Percentiles rank a stretch among this genome's conserved stretches.
Evolutionary conservation across 92 coral and sea anemone species (phyloP).

Genomic region (Palythoa heliodiscus): DNA sequence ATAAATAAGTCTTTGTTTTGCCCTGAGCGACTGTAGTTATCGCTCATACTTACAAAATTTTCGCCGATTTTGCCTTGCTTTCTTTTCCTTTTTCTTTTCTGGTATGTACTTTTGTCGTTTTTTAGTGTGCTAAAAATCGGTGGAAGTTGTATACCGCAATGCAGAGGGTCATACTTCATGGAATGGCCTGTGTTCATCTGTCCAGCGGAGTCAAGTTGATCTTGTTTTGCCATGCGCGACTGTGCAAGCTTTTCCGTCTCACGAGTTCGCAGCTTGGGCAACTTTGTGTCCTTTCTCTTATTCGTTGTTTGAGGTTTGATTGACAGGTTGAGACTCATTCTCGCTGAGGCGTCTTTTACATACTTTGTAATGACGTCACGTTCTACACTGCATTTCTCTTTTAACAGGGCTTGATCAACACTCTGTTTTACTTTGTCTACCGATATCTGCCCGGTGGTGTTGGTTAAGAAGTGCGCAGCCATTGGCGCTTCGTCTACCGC

Average conservation of each 20-base stretch:
- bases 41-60: background rate
- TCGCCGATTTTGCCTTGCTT: background rate
- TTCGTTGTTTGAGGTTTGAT: slow-evolving; percentile 52
- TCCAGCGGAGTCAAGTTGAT: slow-evolving; percentile 31
- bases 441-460: slow-evolving; percentile 49
- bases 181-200: background rate
- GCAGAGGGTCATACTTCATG: background rate
- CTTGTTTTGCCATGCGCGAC: slow-evolving; percentile 15
- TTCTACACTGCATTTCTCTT: slow-evolving; percentile 52
- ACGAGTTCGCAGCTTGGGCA: slow-evolving; percentile 48
- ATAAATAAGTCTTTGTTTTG: background rate
- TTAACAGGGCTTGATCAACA: slow-evolving; percentile 64
- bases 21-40: background rate
- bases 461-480: slow-evolving; percentile 11
- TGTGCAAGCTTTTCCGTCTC: slow-evolving; percentile 29
- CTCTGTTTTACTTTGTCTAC: slow-evolving; percentile 63
- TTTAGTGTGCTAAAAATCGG: background rate
- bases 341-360: slow-evolving; percentile 60
- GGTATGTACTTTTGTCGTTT: background rate
- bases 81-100: slow-evolving; percentile 14
- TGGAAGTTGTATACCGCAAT: slow-evolving; percentile 14
- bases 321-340: slow-evolving; percentile 68
- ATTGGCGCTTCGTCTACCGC: background rate
- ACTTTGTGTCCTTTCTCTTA: slow-evolving; percentile 39
- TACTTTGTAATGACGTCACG: slow-evolving; percentile 56